Base-by-base conservation (phyloP, 2,113 vertebrate species). In the Verasper variegatus region DNA sequence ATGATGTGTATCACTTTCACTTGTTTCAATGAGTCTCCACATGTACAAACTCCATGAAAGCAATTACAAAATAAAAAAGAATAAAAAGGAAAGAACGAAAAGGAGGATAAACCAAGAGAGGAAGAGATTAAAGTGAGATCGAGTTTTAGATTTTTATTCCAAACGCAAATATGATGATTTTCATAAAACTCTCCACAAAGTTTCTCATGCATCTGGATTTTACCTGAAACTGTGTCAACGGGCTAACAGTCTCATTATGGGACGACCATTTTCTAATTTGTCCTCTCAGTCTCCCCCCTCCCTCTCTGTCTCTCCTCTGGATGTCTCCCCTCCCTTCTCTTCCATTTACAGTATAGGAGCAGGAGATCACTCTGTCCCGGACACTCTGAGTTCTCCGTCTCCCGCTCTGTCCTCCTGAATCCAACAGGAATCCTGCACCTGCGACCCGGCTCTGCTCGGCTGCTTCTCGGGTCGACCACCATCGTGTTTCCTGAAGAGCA, bases 191-290 rank as follows among this genome's bases (percentile, higher is more conserved):
- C 69, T 63, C 51, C 42, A 54, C 27, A 78, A 87, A 87, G 45
- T 80, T 67, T 74, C 40, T 47, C 55, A 58, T 61, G 24, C 54
- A 62, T 71, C 69, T 75, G 70, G 42, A 40, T 42, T 78, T 71
- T 23, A 64, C 56, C 70, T 90, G 73, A 81, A 91, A 89, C 64
- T 85, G 74, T 89, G 85, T 88, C 86, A 88, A 74, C 83, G 68
- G 77, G 79, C 71, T 80, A 77, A 76, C 67, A 61, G 71, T 80
- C 78, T 74, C 85, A 81, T 82, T 87, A 68, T 75, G 78, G 81
- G 80, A 83, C 63, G 70, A 71, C 61, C 74, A 42, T 42, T 80
- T 82, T 79, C 66, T 78, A 35, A 78, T 59, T 66, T 63, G 35
- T 71, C 73, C 78, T 78, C 76, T 54, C 24, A 11, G 20, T 73